phyloP scores from a whole-genome alignment of 1,140 invertebrate genomes.

The Aporrectodea caliginosa region DNA sequence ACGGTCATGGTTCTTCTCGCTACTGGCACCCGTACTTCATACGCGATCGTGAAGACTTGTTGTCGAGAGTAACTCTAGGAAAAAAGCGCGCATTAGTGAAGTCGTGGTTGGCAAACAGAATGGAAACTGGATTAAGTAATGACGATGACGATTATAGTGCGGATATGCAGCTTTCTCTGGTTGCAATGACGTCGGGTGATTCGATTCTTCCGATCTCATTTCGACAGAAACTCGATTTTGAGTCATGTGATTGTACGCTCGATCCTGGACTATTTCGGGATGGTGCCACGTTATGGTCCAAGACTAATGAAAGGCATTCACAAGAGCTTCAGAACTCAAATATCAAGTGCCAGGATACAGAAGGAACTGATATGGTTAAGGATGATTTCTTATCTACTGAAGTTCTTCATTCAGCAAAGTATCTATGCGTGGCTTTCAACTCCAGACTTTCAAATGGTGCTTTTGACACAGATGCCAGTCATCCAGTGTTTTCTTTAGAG shows the following conservation, averaged over 20 bases:
- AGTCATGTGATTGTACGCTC: background rate
- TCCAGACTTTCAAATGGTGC: too few species aligned
- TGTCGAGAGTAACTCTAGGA: background rate
- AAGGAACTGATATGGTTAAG: too few species aligned
- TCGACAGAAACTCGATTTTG: background rate
- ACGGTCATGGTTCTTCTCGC: background rate
- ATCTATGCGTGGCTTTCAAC: too few species aligned
- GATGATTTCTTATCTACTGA: too few species aligned
- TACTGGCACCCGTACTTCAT: background rate
- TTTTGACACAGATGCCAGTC: too few species aligned
- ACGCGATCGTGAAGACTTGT: background rate
- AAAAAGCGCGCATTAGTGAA: background rate
- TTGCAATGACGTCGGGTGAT: background rate
- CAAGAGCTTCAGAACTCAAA: too few species aligned
- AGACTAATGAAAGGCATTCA: too few species aligned
- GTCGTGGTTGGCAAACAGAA: background rate
- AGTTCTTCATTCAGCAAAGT: too few species aligned
- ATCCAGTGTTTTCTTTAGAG: too few species aligned
- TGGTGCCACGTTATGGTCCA: too few species aligned
- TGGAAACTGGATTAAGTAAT: background rate
- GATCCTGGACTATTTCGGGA: background rate
- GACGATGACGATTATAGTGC: background rate
- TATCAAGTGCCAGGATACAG: too few species aligned
- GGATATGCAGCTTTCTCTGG: background rate
- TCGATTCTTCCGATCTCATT: too few species aligned